Base-by-base conservation (phyloP, 2,797 vertebrate genomes). In the Trachurus trachurus region DNA sequence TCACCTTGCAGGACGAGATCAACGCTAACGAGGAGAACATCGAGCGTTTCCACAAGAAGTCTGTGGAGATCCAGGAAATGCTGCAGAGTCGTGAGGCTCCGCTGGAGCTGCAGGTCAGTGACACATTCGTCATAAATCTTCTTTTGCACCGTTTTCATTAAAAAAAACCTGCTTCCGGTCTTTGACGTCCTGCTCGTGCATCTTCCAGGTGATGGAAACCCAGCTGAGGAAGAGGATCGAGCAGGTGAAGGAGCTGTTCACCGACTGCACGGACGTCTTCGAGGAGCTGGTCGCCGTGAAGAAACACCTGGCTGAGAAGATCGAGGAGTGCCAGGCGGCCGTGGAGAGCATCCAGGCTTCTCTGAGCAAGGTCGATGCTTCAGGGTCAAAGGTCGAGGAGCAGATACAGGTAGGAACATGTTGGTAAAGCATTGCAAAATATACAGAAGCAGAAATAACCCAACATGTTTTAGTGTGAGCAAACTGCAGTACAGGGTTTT, bases 31-130 rank as follows among this genome's bases (percentile, higher is more conserved):
- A 98, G 78, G 94, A 97, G 75, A 96, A 96, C 76, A 72, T 97
- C 2, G 92, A 96, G 40, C 96, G 94, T 78, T 97, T 99, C 85
- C 95, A 95, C 71, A 95, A 72, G 89, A 98, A 96, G 2, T 93
- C 95, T 64, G 81, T 82, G 13, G 96, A 98, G 88, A 97, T 99
- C 89, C 96, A 98, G 69, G 86, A 95, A 78, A 95, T 98, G 82
- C 94, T 99, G 72, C 96, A 97, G 74, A 95, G 93, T 88, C 95
- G 91, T 76, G 98, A 99, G 77, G 84, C 96, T 54, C 97, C 96
- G 0, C 86, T 98, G 78, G 98, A 99, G 84, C 92, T 99, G 0
- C 98, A 99, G 96, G 98, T 99, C 84, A 74, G 56, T 59, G 1
- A 52, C 31, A n/a, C 31, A 29, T 19, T 10, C 15, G n/a, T n/a